Base-by-base conservation (phyloP, 2,888 invertebrate species). In the Phorcus lineatus region DNA sequence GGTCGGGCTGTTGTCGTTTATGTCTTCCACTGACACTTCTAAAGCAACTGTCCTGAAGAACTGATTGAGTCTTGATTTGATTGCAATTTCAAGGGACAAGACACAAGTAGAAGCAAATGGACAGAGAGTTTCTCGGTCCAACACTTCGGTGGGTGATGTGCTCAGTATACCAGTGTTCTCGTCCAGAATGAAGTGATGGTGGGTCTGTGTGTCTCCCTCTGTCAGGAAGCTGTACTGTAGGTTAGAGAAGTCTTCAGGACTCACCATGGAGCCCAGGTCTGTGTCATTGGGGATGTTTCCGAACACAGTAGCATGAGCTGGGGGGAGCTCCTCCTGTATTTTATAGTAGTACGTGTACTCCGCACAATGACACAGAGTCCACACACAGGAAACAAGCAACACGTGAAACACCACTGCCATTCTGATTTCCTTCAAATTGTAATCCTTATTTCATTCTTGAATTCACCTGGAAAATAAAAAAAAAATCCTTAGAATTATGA, bases 1-100 rank as follows among this genome's bases (percentile, higher is more conserved):
- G 24, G 78, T 79, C 9, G 92, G 92, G 24, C 87, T 76, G 84
- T 92, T 89, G 79, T 92, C 92, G 82, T 92, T 92, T 16, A 90
- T 86, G 83, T 92, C 92, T 28, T 87, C 81, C n/a, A 92, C 82
- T 74, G 85, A 85, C n/a, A 92, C 82, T 19, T 86, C 86, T 17
- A 91, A 85, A 47, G 87, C 86, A 55, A 91, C 85, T 81, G 86
- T 90, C 78, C 87, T 79, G 79, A 89, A 90, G 81, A 89, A 90
- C 77, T 88, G 84, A 31, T 84, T 86, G 70, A 86, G 85, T n/a
- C 84, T 83, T 16, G 88, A 88, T 70, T 88, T 87, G n/a, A 88
- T 88, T 31, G 88, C 88, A 2, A 90, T 82, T 82, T 88, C 86
- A 4, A 90, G 81, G 13, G 84, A 79, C 19, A 89, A 80, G 22